These are phyloP conservation scores for Aplidium turbinatum DNA, from an alignment of 23 tunicate genomes.

Conservation along the genomic window DNA sequence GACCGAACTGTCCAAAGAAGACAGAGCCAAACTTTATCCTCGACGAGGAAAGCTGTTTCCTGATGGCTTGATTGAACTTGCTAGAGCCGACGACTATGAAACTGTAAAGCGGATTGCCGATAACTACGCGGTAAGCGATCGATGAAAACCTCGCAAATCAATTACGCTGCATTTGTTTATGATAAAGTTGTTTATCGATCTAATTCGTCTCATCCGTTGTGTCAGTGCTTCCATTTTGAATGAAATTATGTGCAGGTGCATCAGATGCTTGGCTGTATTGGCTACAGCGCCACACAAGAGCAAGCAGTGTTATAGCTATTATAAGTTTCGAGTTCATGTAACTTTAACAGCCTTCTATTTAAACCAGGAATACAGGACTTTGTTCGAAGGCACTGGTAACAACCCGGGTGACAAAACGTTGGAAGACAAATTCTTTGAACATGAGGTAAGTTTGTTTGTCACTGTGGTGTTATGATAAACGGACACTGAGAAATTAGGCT, in stretches of 20 bases:
- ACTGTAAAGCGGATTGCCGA: constrained; percentile 92
- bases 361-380: constrained; percentile 62
- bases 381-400: constrained; percentile 96
- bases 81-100: constrained; percentile 90
- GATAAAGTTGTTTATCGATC: too few species aligned
- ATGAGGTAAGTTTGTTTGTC: constrained; percentile 83
- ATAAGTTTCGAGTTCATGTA: too few species aligned
- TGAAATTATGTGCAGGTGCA: too few species aligned
- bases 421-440: constrained; percentile 98
- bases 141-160: too few species aligned
- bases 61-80: constrained; percentile 80
- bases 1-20: constrained; percentile 95
- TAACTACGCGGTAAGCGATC: constrained; percentile 56
- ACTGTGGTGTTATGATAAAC: too few species aligned
- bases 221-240: too few species aligned
- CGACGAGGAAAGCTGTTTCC: constrained; percentile 93
- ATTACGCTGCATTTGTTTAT: too few species aligned
- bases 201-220: too few species aligned
- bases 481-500: too few species aligned
- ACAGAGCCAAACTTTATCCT: constrained; percentile 92
- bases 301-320: too few species aligned
- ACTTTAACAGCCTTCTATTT: background rate
- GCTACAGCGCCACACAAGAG: too few species aligned
- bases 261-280: too few species aligned
- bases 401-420: constrained; percentile 90